Base-by-base conservation (phyloP, 2,888 invertebrate genomes). In the Seira sanloemensis region DNA sequence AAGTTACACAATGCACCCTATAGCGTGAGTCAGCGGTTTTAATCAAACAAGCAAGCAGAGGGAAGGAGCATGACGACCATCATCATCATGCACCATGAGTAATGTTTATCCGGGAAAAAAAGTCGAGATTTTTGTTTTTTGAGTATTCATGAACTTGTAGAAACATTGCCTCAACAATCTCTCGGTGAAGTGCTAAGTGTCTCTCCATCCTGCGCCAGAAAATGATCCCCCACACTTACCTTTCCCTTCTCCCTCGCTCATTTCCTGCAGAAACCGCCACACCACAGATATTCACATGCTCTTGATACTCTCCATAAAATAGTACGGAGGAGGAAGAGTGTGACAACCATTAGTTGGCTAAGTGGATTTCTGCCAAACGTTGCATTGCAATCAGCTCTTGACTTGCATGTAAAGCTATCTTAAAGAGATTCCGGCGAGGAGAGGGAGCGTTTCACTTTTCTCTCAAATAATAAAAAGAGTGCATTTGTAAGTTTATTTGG, bases 61-160 rank as follows among this genome's bases (percentile, higher is more conserved):
- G n/a, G 50, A 21, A 25, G 19, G 37, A 62, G 21, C 54, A 68
- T 26, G 24, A 81, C 21, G 62, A 62, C 21, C 62, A 50, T 50
- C 37, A 50, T 50, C 74, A 81, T 81, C 69, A 54, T 62, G 24
- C 37, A 72, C 54, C 68, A 83, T 73, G 67, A 66, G n/a, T 58
- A 25, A 24, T 69, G 68, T 83, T 83, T 78, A 68, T 83, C 27
- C 75, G 84, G 78, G 75, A 84, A 84, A 75, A 84, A 62, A 84
- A 84, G 78, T 79, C 69, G 78, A 75, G 84, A 84, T 78, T 84
- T n/a, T n/a, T n/a, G n/a, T n/a, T n/a, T n/a, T n/a, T 84, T 79
- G 78, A 84, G 78, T 84, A 84, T 84, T 84, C 78, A 84, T 84
- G 78, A 84, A 84, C 84, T 84, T 83, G 83, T 83, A 83, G 68